A percentile compares a stretch with the other conserved stretches of the same genome.
These are phyloP conservation scores for Oscheius sp. DNA, from an alignment of 2,888 invertebrate genomes.

Conservation along the genomic window DNA sequence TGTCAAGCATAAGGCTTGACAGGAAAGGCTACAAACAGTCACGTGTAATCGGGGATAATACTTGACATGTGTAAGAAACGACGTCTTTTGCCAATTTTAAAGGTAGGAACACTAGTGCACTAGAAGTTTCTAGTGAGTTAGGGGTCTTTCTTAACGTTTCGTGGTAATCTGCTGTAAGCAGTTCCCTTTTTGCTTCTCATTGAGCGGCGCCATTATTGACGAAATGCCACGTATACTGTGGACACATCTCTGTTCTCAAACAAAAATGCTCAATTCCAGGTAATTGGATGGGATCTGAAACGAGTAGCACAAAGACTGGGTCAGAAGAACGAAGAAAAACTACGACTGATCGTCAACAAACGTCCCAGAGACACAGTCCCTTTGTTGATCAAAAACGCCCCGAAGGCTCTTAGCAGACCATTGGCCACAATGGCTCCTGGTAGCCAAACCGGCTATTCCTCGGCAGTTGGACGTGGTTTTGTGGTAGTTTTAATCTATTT, in stretches of 20 bases:
- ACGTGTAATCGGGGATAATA: no score
- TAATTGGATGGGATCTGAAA: conserved; percentile 62
- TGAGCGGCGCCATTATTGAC: no score
- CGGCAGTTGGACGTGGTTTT: conserved; percentile 2
- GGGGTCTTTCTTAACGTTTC: no score
- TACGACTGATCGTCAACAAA: conserved; percentile 87
- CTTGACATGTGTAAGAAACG: no score
- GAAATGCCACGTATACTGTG: no score
- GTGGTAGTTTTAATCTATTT: not conserved
- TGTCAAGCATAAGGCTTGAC: not conserved
- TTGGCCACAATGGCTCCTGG: conserved; percentile 47
- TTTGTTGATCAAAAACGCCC: conserved; percentile 45
- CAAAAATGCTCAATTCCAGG: conserved; percentile 35
- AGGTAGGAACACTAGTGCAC: no score
- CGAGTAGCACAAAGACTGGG: conserved; percentile 57
- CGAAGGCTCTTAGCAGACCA: conserved; percentile 41
- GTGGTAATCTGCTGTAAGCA: no score
- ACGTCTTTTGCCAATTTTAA: no score
- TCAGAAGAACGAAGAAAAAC: conserved; percentile 75
- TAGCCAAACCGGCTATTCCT: conserved; percentile 44
- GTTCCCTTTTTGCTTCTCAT: no score
- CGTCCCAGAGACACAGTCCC: conserved; percentile 47
- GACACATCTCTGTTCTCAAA: not conserved
- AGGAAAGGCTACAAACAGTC: no score
- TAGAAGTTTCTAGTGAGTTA: no score